Evolutionary conservation across 2,797 vertebrate species (phyloP), one percentile per base, ranked within the genome.

Genomic region (Lateolabrax maculatus): DNA sequence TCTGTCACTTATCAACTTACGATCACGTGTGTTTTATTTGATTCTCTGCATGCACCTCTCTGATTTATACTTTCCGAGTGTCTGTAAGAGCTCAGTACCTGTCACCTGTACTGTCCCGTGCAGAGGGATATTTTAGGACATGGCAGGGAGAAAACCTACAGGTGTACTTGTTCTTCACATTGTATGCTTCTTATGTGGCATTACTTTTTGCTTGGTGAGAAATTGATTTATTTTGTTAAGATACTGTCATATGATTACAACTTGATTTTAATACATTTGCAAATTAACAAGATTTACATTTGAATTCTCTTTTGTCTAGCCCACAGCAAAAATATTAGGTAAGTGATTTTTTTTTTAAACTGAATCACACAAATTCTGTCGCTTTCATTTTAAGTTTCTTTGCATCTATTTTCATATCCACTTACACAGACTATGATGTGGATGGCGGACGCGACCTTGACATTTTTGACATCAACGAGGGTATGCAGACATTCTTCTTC

Each of bases 381-480:
- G 11, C 8, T 18, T 37, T 56, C 11, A 52, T 13, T 13, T 6
- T n/a, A 41, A 29, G 3, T 48, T 44, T 71, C 8, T 43, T 65
- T 6, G 37, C 18, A 27, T 71, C 18, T 68, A 34, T 66, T 65
- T 48, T 61, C 1, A 31, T 34, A 12, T 58, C 6, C 8, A 5
- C 27, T 71, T 41, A 27, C 89, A 83, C 91, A 97, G 95, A 97
- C 76, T 89, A 94, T 88, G 95, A 98, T 18, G 66, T 98, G 51
- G 98, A 99, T 16, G 94, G 87, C 63, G 97, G 96, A 90, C 84
- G 83, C 65, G 94, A 97, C 75, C 91, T 63, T 52, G 97, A 99
- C 84, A 97, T 99, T 90, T 97, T 98, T 44, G 95, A 98, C 84
- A 97, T 99, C 81, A 99, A 99, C 86, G 93, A 97, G 96, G 97